Base-by-base conservation (phyloP, 2,888 invertebrate species). In the Stenoptilia bipunctidactyla region DNA sequence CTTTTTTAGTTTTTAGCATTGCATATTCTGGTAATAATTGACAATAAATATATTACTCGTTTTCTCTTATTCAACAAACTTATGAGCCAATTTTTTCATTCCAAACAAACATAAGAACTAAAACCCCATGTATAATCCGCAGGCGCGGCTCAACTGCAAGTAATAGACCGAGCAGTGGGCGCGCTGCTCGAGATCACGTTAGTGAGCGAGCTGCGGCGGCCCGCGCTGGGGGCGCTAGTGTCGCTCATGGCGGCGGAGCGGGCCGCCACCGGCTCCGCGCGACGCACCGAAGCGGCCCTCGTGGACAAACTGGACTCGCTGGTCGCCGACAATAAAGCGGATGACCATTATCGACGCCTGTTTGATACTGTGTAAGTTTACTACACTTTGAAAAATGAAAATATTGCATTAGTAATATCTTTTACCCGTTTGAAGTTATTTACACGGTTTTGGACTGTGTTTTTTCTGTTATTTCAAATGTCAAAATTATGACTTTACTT, bases 341-440 rank as follows among this genome's bases (percentile, higher is more conserved):
- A 97, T 55, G 94, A 94, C 60, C 94, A 96, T 61, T 97, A 97
- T 63, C 86, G 94, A 44, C 89, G 94, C 46, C 87, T 97, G n/a
- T 97, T 97, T 66, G 94, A 96, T 60, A 94, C 95, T 40, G 96
- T 97, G 97, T 97, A 85, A 94, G 96, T 92, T n/a, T n/a, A n/a
- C n/a, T n/a, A n/a, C n/a, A n/a, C n/a, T n/a, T n/a, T n/a, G n/a
- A n/a, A n/a, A n/a, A n/a, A n/a, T n/a, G n/a, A n/a, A n/a, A n/a
- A n/a, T n/a, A n/a, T n/a, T n/a, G n/a, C n/a, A n/a, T n/a, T n/a
- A n/a, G n/a, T n/a, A n/a, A n/a, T n/a, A n/a, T n/a, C n/a, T n/a
- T n/a, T n/a, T n/a, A n/a, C n/a, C n/a, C n/a, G n/a, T n/a, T n/a
- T n/a, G n/a, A n/a, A n/a, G n/a, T n/a, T n/a, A n/a, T n/a, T n/a